Percentiles rank a stretch among this genome's conserved stretches.
Conservation (phyloP, 2,888 invertebrate species). For the Aquatica leii region DNA sequence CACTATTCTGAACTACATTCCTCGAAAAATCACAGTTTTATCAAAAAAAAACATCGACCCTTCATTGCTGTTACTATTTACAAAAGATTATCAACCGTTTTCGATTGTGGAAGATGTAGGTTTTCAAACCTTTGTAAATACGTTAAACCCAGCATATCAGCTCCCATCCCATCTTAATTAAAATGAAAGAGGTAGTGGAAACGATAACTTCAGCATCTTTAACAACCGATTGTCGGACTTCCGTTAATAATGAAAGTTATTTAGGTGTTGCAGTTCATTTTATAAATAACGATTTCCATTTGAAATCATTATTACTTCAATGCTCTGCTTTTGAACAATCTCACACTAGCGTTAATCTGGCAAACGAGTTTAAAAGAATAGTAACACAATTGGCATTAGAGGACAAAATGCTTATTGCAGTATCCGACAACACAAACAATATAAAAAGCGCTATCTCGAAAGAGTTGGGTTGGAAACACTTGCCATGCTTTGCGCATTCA, state of each 20-base stretch:
- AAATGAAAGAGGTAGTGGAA: constrained; percentile 27
- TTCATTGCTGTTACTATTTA: background rate
- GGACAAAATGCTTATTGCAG: constrained; percentile 46
- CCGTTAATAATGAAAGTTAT: constrained; percentile 45
- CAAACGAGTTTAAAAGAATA: constrained; percentile 38
- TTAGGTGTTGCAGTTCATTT: constrained; percentile 47
- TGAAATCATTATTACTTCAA: constrained; percentile 43
- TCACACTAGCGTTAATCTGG: constrained; percentile 47
- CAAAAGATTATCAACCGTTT: background rate
- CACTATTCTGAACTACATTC: too few relatives aligned
- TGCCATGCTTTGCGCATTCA: constrained; percentile 46
- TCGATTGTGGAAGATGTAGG: constrained; percentile 40
- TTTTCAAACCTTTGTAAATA: constrained; percentile 35
- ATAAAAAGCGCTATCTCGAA: constrained; percentile 43
- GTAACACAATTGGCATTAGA: constrained; percentile 44
- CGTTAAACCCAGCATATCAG: constrained; percentile 37
- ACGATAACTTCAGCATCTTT: constrained; percentile 38
- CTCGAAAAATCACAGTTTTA: too few relatives aligned
- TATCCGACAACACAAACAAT: constrained; percentile 49
- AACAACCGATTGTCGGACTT: constrained; percentile 52
- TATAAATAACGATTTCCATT: constrained; percentile 42
- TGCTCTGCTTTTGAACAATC: constrained; percentile 36
- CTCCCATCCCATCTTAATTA: too few relatives aligned
- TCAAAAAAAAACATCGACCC: background rate
- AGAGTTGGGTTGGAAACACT: constrained; percentile 38